Evolutionary conservation across 2,888 invertebrate genomes (phyloP).

Genomic region (Limenitis camilla): DNA sequence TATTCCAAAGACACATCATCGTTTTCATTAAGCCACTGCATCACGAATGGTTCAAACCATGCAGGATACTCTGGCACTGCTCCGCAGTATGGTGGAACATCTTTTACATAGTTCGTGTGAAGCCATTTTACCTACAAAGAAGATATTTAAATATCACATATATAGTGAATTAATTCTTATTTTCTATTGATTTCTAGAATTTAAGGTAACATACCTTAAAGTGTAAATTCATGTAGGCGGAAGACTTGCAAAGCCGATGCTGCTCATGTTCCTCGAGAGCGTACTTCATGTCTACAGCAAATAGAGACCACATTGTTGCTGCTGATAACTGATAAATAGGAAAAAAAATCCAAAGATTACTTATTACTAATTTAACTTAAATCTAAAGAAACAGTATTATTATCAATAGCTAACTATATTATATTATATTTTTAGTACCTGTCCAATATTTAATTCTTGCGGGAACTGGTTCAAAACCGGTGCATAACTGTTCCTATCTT

Average conservation of each 20-base stretch:
- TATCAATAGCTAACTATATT: background rate
- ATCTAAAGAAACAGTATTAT: background rate
- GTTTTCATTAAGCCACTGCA: slow-evolving; percentile 99
- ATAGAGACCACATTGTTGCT: slow-evolving; percentile 97
- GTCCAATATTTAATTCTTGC: slow-evolving; percentile 98
- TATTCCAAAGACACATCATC: slow-evolving; percentile 99
- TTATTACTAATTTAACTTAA: background rate
- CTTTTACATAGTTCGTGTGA: slow-evolving; percentile 97
- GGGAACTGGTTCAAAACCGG: slow-evolving; percentile 99
- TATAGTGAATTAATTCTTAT: background rate
- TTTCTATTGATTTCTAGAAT: background rate
- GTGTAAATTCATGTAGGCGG: slow-evolving; percentile 99
- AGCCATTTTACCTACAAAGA: slow-evolving; percentile 89
- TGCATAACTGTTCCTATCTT: slow-evolving; percentile 98
- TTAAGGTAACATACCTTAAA: slow-evolving; percentile 79
- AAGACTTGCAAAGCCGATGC: slow-evolving; percentile 95
- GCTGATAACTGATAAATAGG: slow-evolving; percentile 86
- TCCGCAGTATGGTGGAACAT: slow-evolving; percentile 97
- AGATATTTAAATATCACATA: too few species aligned
- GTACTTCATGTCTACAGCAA: slow-evolving; percentile 97
- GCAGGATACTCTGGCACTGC: slow-evolving; percentile 99
- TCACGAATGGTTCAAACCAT: slow-evolving; percentile 99
- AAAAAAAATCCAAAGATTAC: background rate
- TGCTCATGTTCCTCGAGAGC: slow-evolving; percentile 98
- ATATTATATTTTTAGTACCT: slow-evolving; percentile 64